Evolutionary conservation across 2,797 vertebrate genomes (phyloP).

Genomic region (Glyptemys insculpta): DNA sequence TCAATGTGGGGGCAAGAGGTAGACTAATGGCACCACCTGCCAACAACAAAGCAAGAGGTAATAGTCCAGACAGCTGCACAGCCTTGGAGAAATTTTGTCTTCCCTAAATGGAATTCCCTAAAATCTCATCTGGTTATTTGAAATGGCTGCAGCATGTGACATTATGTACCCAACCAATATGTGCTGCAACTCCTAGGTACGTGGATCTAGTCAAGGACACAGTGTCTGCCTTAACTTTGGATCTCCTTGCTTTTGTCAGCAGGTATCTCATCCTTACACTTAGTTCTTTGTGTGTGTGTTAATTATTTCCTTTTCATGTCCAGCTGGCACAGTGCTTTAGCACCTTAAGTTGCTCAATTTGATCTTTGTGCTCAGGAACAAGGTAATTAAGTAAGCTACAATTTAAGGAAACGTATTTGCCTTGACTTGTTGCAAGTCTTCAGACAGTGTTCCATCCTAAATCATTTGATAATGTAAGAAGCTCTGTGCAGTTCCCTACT

Average conservation of each 20-base stretch:
- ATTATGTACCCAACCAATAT: constrained; percentile 61
- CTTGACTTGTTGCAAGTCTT: constrained; percentile 75
- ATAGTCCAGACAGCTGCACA: constrained; percentile 45
- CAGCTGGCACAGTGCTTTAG: constrained; percentile 77
- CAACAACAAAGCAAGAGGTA: constrained; percentile 33
- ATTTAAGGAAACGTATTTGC: constrained; percentile 77
- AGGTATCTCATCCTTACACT: constrained; percentile 71
- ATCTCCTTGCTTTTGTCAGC: constrained; percentile 78
- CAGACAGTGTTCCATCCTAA: constrained; percentile 79
- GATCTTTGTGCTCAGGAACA: constrained; percentile 83
- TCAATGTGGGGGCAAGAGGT: constrained; percentile 53
- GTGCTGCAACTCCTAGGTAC: constrained; percentile 63
- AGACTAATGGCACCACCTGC: constrained; percentile 41
- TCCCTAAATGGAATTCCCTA: background rate
- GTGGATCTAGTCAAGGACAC: constrained; percentile 75
- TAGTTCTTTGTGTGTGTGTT: constrained; percentile 75
- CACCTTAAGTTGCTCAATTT: constrained; percentile 83
- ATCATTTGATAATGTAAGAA: constrained; percentile 80
- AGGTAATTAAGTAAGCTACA: constrained; percentile 84
- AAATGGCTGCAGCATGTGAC: constrained; percentile 67
- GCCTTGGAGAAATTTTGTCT: constrained; percentile 61
- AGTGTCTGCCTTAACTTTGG: constrained; percentile 71
- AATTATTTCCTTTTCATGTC: constrained; percentile 83
- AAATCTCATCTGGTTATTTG: constrained; percentile 71
- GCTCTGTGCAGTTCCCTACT: constrained; percentile 58